phyloP scores from a whole-genome alignment of 2,797 vertebrate genomes.

The Cottoperca gobio region DNA sequence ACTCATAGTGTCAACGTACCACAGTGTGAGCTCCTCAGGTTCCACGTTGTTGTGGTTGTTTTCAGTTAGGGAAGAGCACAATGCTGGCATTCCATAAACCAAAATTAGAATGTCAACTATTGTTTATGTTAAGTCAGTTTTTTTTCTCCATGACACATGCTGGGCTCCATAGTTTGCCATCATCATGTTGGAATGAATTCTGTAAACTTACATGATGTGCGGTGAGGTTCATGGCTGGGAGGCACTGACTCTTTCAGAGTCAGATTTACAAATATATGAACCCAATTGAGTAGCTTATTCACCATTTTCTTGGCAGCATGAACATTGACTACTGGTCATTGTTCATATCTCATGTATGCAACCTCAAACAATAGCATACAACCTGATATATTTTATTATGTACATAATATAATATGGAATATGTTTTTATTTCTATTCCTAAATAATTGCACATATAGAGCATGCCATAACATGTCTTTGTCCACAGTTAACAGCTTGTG shows the following conservation, averaged over 20 bases:
- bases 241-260: no score
- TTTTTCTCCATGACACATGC: not conserved
- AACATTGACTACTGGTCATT: no score
- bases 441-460: not conserved
- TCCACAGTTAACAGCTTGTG: conserved; percentile 94
- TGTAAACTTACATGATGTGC: not conserved
- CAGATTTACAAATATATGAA: no score
- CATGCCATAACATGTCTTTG: not conserved
- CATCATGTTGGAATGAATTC: not conserved
- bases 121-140: not conserved
- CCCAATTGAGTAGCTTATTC: no score
- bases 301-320: no score
- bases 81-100: no score
- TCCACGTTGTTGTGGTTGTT: no score
- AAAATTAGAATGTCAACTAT: not conserved
- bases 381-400: not conserved
- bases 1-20: no score
- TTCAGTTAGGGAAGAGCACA: no score
- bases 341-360: no score
- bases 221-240: no score
- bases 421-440: not conserved
- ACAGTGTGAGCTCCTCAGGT: no score
- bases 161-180: not conserved
- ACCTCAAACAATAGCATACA: not conserved
- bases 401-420: not conserved